Conservation (phyloP, 2,888 invertebrate genomes). For the Epistrophe grossulariae region DNA sequence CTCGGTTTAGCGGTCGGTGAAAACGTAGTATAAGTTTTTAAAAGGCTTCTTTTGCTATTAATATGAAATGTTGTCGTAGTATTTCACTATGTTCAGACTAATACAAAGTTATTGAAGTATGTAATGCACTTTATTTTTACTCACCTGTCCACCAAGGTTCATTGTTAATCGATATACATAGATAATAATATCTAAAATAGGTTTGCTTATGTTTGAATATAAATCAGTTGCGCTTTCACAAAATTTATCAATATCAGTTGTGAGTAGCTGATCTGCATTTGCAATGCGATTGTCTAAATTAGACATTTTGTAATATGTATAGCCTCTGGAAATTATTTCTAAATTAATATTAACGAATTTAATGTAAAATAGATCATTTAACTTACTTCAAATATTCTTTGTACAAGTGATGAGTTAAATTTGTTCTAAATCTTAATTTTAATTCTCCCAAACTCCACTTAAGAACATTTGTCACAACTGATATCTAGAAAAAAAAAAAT, state of each 20-base stretch:
- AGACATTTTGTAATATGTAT: slow-evolving; percentile 98
- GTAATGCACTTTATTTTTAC: not conserved
- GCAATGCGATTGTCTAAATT: slow-evolving; percentile 97
- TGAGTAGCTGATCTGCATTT: slow-evolving; percentile 97
- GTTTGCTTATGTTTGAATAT: slow-evolving; percentile 98
- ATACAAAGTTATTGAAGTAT: no score
- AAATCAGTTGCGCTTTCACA: slow-evolving; percentile 97
- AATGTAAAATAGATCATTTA: slow-evolving; percentile 6
- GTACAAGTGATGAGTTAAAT: slow-evolving; percentile 94
- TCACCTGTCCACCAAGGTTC: slow-evolving; percentile 91
- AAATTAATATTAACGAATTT: slow-evolving; percentile 22
- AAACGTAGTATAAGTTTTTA: no score
- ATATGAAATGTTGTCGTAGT: no score
- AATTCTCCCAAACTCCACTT: slow-evolving; percentile 98
- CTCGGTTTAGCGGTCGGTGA: no score
- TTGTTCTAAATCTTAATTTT: slow-evolving; percentile 94
- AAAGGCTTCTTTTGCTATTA: no score
- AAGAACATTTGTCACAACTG: slow-evolving; percentile 95
- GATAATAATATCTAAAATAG: slow-evolving; percentile 96
- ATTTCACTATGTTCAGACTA: no score
- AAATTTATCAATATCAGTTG: slow-evolving; percentile 98
- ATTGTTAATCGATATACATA: slow-evolving; percentile 95
- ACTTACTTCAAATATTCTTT: slow-evolving; percentile 96
- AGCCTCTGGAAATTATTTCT: slow-evolving; percentile 87
- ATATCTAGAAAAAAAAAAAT: slow-evolving; percentile 88